Base-by-base conservation (phyloP, 1,140 invertebrate genomes). In the Bacillus rossius region DNA sequence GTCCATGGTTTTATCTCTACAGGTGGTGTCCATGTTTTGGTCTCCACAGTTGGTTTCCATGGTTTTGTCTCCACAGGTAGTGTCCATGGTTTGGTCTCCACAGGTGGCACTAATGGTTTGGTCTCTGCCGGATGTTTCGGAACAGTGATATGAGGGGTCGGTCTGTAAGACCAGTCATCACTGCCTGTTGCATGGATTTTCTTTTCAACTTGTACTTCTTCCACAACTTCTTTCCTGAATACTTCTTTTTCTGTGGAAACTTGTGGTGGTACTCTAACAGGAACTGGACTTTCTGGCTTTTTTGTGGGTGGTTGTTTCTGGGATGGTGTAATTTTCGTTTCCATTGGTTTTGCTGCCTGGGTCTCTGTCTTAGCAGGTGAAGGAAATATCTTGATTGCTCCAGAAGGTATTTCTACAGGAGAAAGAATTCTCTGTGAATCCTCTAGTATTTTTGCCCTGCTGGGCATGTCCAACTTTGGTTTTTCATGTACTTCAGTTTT, bases 391-490 rank as follows among this genome's bases (percentile, higher is more conserved):
- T 80, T 79, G 26, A 86, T 78, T 17, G 80, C 84, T 29, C 84
- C 84, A 38, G 79, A 70, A 7, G 85, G 85, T 10, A 84, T 78
- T 65, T 85, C 77, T 22, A 80, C 73, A 4, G 79, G 79, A 7
- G 78, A 76, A 40, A 81, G 57, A 48, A 75, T 74, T 47, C 78
- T 80, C 59, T 81, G 81, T 17, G 77, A 79, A 59, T 84, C 83
- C 65, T 85, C 82, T 14, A 85, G 70, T 65, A 80, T 80, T 66
- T 81, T 84, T 1, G 85, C 81, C 64, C 81, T 81, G 17, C 82
- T 73, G 17, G 78, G 77, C 13, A 87, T 75, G 22, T 83, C 77
- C 50, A 82, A 79, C 61, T 74, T 75, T 26, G 57, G 57, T 43
- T 68, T 69, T 41, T 47, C 61, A 10, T 73, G 72, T 14, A 76